Conservation (phyloP, 2,113 vertebrate genomes). For the Myotis lucifugus region DNA sequence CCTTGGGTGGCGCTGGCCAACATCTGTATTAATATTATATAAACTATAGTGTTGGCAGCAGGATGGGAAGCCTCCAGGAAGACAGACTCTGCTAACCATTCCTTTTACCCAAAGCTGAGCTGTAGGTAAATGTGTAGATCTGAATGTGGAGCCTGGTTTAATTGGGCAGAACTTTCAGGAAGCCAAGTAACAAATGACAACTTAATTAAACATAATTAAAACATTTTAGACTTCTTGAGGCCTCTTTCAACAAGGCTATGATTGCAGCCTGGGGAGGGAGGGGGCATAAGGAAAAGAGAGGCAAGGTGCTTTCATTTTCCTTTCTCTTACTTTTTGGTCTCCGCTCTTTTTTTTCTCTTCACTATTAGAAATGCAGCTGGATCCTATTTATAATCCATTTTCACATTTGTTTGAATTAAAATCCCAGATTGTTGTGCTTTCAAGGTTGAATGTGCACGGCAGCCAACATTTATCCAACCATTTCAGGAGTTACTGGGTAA, state of each 20-base stretch:
- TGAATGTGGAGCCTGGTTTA: conserved; percentile 77
- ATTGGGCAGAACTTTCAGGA: conserved; percentile 79
- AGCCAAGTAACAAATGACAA: conserved; percentile 80
- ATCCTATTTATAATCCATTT: conserved; percentile 84
- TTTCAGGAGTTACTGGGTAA: conserved; percentile 82
- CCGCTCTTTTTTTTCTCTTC: conserved; percentile 69
- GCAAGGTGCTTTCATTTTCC: conserved; percentile 67
- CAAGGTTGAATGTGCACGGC: conserved; percentile 76
- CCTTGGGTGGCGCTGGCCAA: conserved; percentile 77
- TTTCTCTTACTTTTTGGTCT: conserved; percentile 46
- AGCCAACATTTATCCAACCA: conserved; percentile 82
- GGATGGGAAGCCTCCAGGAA: conserved; percentile 78
- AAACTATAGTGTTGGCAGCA: conserved; percentile 74
- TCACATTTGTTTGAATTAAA: conserved; percentile 84
- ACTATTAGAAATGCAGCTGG: conserved; percentile 82
- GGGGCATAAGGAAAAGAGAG: conserved; percentile 58
- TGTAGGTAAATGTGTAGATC: conserved; percentile 79
- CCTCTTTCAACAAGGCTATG: conserved; percentile 64
- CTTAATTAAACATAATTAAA: conserved; percentile 84
- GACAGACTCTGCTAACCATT: conserved; percentile 70
- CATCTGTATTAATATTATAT: conserved; percentile 79
- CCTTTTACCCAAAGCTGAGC: conserved; percentile 37
- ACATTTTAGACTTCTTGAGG: conserved; percentile 66
- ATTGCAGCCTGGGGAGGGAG: not conserved
- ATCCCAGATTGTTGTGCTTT: conserved; percentile 84